phyloP scores from a whole-genome alignment of 92 coral and sea anemone species.

The Muricea muricata region DNA sequence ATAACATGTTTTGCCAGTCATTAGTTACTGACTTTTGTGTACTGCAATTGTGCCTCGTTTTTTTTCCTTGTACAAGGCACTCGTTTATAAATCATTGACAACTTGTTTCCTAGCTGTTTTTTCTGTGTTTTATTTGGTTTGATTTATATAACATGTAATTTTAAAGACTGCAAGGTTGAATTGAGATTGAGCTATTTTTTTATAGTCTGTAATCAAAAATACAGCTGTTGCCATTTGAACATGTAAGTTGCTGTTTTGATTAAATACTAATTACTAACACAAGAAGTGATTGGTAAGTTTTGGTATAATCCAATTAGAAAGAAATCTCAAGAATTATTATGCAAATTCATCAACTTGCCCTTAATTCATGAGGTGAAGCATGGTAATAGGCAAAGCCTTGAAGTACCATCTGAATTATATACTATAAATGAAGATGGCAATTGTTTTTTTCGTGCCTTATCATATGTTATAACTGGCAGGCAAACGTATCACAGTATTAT shows the following conservation, averaged over 20 bases:
- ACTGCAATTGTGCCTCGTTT: constrained; percentile 10
- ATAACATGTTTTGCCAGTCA: background rate
- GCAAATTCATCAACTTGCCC: constrained; percentile 11
- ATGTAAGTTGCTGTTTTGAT: background rate
- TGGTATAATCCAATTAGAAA: background rate
- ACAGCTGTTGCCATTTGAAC: background rate
- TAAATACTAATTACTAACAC: too few relatives aligned
- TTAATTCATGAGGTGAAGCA: constrained; percentile 23
- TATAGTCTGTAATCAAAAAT: background rate
- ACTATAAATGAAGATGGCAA: constrained; percentile 66
- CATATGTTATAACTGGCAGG: constrained; percentile 64
- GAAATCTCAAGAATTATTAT: background rate
- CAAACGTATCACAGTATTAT: constrained; percentile 37
- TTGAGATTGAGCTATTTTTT: background rate
- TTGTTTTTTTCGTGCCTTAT: constrained; percentile 62
- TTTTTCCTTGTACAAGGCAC: background rate
- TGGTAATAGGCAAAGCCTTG: constrained; percentile 28
- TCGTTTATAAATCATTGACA: background rate
- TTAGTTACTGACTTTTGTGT: background rate
- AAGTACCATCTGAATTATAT: constrained; percentile 35
- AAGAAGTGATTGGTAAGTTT: background rate
- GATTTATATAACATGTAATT: background rate
- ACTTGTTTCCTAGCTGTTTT: background rate
- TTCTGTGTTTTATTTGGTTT: background rate
- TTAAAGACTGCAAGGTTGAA: background rate